Percentiles rank a stretch among this genome's conserved stretches.
phyloP scores from a whole-genome alignment of 2,888 invertebrate species.

The Brachypalpus laphriformis region DNA sequence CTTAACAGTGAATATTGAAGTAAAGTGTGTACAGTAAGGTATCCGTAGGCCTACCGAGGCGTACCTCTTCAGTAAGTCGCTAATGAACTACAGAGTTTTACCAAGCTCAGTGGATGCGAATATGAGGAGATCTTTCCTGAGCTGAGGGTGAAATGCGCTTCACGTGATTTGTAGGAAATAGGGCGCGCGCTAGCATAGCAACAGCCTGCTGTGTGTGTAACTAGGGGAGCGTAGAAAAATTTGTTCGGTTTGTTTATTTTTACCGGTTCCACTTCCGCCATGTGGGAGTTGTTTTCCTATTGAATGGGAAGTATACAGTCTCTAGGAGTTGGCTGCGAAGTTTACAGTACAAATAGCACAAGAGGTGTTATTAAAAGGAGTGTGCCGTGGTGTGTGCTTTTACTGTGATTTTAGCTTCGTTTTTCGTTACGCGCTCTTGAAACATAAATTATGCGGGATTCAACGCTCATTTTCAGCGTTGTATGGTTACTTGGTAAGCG shows the following conservation, averaged over 20 bases:
- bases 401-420: constrained; percentile 26
- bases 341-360: constrained; percentile 40
- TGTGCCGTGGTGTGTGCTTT: constrained; percentile 4
- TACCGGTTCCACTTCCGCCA: constrained; percentile 20
- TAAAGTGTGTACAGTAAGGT: neutral
- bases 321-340: constrained; percentile 2
- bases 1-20: constrained; percentile 50
- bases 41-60: neutral
- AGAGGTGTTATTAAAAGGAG: constrained; percentile 41
- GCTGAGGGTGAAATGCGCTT: neutral
- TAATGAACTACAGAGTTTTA: constrained; percentile 56
- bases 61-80: constrained; percentile 32
- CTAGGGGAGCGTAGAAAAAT: neutral
- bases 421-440: constrained; percentile 25
- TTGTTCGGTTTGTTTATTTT: constrained; percentile 23
- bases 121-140: neutral
- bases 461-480: constrained; percentile 32
- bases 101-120: constrained; percentile 44
- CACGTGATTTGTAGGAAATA: constrained; percentile 22
- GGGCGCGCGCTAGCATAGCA: constrained; percentile 15
- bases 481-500: neutral
- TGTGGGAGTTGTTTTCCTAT: constrained; percentile 6
- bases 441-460: constrained; percentile 49
- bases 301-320: neutral
- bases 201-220: constrained; percentile 5